Base-by-base conservation (phyloP, 2,888 invertebrate species). In the Hemistola chrysoprasaria region DNA sequence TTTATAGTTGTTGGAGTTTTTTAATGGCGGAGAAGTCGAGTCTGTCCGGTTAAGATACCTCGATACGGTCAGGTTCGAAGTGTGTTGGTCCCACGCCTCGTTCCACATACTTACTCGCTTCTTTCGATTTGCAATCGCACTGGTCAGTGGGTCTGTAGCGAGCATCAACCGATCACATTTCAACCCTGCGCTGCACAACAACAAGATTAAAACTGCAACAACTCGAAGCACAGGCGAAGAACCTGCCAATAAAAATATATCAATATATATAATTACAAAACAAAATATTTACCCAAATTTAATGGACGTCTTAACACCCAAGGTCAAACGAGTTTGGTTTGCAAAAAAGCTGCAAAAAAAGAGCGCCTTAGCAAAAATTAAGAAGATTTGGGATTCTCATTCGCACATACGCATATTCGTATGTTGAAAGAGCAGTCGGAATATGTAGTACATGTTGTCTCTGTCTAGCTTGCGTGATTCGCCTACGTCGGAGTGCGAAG, bases 31-130 rank as follows among this genome's bases (percentile, higher is more conserved):
- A 52, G 63, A 52, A 68, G 77, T 75, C 77, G 64, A 71, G 83
- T 78, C 77, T 71, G 77, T 85, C 86, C 87, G 86, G 87, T 85
- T 78, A 65, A 76, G 78, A 83, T 80, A 83, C 76, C 84, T 84
- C 80, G 73, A 82, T 84, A 84, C 81, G 78, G 80, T 78, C 82
- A 83, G 83, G 75, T 80, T 78, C 75, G 78, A 77, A 70, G 70
- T 71, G 70, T 72, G 67, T 59, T 70, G 71, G 75, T 78, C 78
- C 79, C 82, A 79, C 78, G 77, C 74, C 79, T 71, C 67, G 78
- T 74, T 78, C 77, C 72, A 82, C 78, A 78, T 78, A 80, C 65
- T 67, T 78, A 80, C 65, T 67, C 59, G 66, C 48, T 59, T 71
- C 69, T 72, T 69, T 68, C 56, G 61, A 70, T 62, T 65, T 62